Percentiles rank a stretch among this genome's conserved stretches.
These are phyloP conservation scores for Halcyon smyrnensis DNA, from an alignment of 2,797 vertebrate species.

Conservation along the genomic window DNA sequence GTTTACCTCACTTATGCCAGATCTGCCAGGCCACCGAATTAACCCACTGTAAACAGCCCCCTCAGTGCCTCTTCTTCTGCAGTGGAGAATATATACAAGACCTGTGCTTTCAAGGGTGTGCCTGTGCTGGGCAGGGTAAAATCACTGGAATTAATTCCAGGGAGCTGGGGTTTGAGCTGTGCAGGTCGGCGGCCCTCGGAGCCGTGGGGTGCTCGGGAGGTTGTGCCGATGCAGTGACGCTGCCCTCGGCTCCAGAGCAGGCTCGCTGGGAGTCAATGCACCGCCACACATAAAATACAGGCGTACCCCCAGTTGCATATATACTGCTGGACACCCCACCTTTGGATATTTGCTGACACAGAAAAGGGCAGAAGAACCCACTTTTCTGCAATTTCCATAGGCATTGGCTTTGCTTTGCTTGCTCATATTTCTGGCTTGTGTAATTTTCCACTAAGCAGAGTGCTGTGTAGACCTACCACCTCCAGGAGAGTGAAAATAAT, in stretches of 20 bases:
- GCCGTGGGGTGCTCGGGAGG: rapidly evolving
- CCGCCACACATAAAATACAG: neutral
- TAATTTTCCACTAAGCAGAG: neutral
- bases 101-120: neutral
- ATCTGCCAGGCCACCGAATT: neutral
- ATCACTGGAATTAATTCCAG: neutral
- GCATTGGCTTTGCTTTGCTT: neutral
- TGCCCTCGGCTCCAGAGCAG: neutral
- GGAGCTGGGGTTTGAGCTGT: neutral
- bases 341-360: neutral
- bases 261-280: neutral
- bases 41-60: neutral
- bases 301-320: neutral
- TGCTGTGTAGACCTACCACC: neutral
- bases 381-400: neutral
- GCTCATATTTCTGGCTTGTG: neutral
- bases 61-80: neutral
- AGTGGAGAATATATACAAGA: neutral
- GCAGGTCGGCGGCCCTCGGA: neutral
- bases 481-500: neutral
- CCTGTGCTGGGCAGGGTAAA: neutral
- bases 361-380: neutral
- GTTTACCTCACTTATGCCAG: neutral
- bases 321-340: neutral
- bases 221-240: neutral